These are phyloP conservation scores for Anguilla rostrata DNA, from an alignment of 2,113 vertebrate species.

Conservation along the genomic window DNA sequence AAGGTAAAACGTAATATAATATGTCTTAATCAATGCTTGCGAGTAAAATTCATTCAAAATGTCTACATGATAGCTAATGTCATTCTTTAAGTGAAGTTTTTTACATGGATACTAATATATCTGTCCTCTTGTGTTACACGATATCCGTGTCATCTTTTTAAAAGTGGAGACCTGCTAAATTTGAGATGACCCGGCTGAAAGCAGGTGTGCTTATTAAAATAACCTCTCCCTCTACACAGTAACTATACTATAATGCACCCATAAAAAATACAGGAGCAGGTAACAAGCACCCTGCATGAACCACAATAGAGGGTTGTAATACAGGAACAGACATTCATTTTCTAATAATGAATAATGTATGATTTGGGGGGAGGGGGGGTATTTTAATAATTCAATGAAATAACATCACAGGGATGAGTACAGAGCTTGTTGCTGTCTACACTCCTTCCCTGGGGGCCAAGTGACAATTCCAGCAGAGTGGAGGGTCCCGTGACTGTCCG, in stretches of 20 bases:
- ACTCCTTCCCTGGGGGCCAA: slow-evolving; percentile 22
- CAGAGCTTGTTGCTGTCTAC: slow-evolving; percentile 41
- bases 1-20: not conserved
- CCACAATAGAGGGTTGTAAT: slow-evolving; percentile 30
- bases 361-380: slow-evolving; percentile 13
- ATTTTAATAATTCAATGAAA: slow-evolving; percentile 69
- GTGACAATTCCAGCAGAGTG: slow-evolving; percentile 27
- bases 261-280: slow-evolving; percentile 48
- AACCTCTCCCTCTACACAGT: slow-evolving; percentile 11
- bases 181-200: not conserved
- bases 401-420: slow-evolving; percentile 57
- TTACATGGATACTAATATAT: not conserved
- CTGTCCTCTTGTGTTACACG: not conserved
- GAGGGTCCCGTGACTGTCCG: not conserved
- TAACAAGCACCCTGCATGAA: slow-evolving; percentile 30
- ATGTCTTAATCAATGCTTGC: not conserved
- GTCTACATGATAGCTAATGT: not conserved
- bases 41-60: not conserved
- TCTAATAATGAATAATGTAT: slow-evolving; percentile 62
- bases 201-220: not conserved
- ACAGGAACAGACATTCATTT: slow-evolving; percentile 32
- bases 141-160: not conserved
- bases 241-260: slow-evolving; percentile 25
- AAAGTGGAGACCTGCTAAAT: not conserved
- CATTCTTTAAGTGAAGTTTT: not conserved